phyloP scores from a whole-genome alignment of 2,888 invertebrate species.

The Acrobasis consociella region DNA sequence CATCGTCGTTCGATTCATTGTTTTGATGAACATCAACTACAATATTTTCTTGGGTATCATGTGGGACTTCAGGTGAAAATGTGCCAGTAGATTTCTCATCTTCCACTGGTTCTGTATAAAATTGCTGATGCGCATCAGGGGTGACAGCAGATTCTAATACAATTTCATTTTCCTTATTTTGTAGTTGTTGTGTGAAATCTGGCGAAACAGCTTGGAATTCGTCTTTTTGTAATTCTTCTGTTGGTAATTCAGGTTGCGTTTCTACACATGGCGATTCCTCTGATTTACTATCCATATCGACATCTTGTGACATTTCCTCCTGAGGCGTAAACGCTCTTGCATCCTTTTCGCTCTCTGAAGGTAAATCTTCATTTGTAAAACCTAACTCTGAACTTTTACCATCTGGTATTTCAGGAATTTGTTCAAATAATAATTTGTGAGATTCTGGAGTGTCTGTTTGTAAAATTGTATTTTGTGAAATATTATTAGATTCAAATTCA shows the following conservation, averaged over 20 bases:
- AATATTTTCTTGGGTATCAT: constrained; percentile 39
- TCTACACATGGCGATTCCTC: constrained; percentile 56
- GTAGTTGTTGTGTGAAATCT: constrained; percentile 33
- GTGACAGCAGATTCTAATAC: constrained; percentile 33
- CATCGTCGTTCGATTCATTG: constrained; percentile 28
- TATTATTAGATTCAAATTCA: constrained; percentile 60
- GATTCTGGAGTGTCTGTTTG: constrained; percentile 78
- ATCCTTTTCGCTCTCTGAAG: constrained; percentile 66
- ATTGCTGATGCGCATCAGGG: constrained; percentile 33
- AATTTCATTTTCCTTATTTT: constrained; percentile 40
- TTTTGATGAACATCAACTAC: constrained; percentile 46
- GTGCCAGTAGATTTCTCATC: constrained; percentile 36
- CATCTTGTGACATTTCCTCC: constrained; percentile 64
- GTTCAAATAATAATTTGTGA: constrained; percentile 76
- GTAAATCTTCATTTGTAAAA: constrained; percentile 66
- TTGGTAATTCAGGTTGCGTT: constrained; percentile 29
- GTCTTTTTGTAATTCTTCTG: constrained; percentile 28
- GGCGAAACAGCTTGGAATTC: constrained; percentile 21
- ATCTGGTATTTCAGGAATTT: constrained; percentile 78
- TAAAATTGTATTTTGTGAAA: constrained; percentile 55
- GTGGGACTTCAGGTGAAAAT: constrained; percentile 41
- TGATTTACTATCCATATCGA: constrained; percentile 62
- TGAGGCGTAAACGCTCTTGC: constrained; percentile 56
- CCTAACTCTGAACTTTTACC: constrained; percentile 77
- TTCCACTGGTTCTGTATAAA: constrained; percentile 38